These are phyloP conservation scores for Capitulum mitella DNA, from an alignment of 2,888 invertebrate species.

Conservation along the genomic window DNA sequence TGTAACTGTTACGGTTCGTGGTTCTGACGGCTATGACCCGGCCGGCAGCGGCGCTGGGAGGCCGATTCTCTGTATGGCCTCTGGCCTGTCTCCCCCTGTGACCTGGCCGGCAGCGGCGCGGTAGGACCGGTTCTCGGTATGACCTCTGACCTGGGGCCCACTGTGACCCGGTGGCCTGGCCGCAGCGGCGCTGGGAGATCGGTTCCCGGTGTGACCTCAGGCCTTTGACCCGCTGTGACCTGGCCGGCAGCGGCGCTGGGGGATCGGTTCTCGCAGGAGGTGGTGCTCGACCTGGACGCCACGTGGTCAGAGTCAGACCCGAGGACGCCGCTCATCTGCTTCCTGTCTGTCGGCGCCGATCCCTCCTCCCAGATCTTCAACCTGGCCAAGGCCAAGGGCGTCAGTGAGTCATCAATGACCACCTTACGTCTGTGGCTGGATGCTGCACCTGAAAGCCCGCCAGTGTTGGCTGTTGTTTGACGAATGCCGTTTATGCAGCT, in stretches of 20 bases:
- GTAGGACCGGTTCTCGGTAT: too few species aligned
- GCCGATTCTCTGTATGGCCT: background rate
- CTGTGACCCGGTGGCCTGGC: background rate
- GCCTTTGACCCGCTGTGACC: background rate
- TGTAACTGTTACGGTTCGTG: too few species aligned
- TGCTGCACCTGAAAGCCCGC: background rate
- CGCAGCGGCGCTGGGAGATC: slow-evolving; percentile 67
- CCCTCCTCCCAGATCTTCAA: slow-evolving; percentile 88
- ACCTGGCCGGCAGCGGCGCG: background rate
- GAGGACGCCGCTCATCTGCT: slow-evolving; percentile 79
- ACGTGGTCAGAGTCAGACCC: slow-evolving; percentile 87
- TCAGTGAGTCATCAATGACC: background rate
- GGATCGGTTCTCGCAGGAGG: slow-evolving; percentile 79
- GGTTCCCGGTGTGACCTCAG: slow-evolving; percentile 66
- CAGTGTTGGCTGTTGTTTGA: too few species aligned
- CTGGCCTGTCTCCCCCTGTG: background rate
- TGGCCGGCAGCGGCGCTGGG: slow-evolving; percentile 62
- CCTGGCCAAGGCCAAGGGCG: slow-evolving; percentile 63
- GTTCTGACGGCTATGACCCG: too few species aligned
- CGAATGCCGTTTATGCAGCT: too few species aligned
- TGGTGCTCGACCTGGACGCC: slow-evolving; percentile 80
- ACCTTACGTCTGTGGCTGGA: background rate
- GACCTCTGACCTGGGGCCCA: background rate
- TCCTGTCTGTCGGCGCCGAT: slow-evolving; percentile 90
- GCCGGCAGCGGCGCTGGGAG: background rate